Base-by-base conservation (phyloP, 2,888 invertebrate species). In the Agrochola circellaris region DNA sequence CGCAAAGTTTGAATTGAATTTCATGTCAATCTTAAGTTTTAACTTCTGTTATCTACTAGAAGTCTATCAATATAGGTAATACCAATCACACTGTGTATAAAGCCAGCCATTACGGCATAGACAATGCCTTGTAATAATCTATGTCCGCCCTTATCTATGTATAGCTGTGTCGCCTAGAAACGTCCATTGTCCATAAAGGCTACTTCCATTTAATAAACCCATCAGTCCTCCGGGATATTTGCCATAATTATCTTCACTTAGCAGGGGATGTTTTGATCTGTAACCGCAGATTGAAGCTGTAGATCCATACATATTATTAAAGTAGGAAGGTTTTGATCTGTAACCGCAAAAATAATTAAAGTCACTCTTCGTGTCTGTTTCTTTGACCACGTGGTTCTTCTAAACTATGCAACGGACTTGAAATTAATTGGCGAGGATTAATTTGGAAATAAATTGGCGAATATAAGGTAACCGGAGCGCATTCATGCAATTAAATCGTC, bases 221-320 rank as follows among this genome's bases (percentile, higher is more conserved):
- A 82, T 82, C 82, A 70, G 66, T 77, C 61, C 69, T 82, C 1
- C 48, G 65, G 61, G 61, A 72, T 72, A 76, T 81, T 77, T 51
- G 72, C 48, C 30, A 58, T 70, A 62, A 82, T 73, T 73, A 70
- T 56, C 56, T 34, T 48, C 56, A 69, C 61, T 77, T 60, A 58
- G 45, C 15, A 0, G 38, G 26, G 26, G 13, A 56, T 23, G 15
- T 69, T 82, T 51, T 45, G 65, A 61, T 77, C 34, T 30, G 30
- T 61, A 17, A 54, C 30, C 15, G 13, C 20, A 42, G 45, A 65
- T 68, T 62, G 20, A 69, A 23, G 3, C 26, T 26, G 9, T n/a
- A 20, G 13, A 48, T 38, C 42, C 6, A 17, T 48, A 17, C 6
- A 48, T 17, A 17, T 17, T 48, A 48, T 48, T 4, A 5, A 34